Percentiles rank a stretch among this genome's conserved stretches.
Evolutionary conservation across 2,113 vertebrate species (phyloP).

Genomic region (Anhinga anhinga): DNA sequence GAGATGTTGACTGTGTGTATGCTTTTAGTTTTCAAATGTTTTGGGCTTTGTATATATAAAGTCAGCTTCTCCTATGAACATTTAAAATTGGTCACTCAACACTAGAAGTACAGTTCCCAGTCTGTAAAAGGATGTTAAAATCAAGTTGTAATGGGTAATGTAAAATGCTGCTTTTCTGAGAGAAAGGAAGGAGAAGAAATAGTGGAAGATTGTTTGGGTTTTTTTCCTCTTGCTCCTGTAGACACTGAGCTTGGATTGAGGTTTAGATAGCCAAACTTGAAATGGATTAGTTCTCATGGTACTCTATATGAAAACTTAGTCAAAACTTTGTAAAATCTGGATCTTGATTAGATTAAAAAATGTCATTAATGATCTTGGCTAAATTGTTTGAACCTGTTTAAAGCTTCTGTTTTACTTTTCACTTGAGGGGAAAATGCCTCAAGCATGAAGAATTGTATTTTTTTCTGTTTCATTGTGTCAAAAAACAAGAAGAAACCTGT

Average conservation of each 20-base stretch:
- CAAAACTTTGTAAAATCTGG: background rate
- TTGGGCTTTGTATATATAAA: background rate
- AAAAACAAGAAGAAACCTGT: background rate
- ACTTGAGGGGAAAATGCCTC: background rate
- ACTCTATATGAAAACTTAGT: background rate
- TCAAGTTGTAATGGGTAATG: background rate
- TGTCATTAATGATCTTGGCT: background rate
- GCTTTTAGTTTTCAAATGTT: background rate
- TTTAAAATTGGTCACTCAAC: background rate
- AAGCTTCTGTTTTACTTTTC: background rate
- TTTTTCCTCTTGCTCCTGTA: background rate
- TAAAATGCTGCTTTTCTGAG: background rate
- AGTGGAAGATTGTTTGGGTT: background rate
- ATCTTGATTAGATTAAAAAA: background rate
- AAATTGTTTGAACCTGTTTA: background rate
- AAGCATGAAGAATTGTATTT: background rate
- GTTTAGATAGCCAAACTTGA: background rate
- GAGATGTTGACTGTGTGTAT: background rate
- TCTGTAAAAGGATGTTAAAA: background rate
- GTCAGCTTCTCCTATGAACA: background rate
- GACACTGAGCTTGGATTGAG: background rate
- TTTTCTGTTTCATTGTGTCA: background rate
- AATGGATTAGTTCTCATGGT: background rate
- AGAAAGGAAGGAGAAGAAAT: background rate
- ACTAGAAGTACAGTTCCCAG: background rate